Evolutionary conservation across 2,797 vertebrate genomes (phyloP).

Genomic region (Xenentodon cancila): DNA sequence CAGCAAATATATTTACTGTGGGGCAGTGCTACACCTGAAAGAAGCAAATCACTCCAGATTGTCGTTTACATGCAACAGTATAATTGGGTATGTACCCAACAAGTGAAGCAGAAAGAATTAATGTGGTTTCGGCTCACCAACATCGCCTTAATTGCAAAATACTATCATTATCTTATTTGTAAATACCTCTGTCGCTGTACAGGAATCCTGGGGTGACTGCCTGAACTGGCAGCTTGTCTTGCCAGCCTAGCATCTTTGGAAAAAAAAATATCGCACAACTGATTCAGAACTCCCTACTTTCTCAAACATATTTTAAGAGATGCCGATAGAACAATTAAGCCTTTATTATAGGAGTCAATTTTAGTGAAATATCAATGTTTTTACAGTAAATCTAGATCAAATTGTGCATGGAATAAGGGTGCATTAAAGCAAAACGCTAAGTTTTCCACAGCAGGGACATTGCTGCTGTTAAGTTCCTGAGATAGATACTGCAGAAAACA

Average conservation of each 20-base stretch:
- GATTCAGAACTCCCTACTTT: slow-evolving; percentile 16
- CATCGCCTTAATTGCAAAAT: slow-evolving; percentile 32
- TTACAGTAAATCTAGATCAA: not conserved
- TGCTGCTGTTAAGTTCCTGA: slow-evolving; percentile 66
- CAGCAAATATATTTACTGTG: slow-evolving; percentile 22
- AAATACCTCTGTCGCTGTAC: slow-evolving; percentile 53
- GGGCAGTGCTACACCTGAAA: not conserved
- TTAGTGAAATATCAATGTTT: slow-evolving; percentile 2
- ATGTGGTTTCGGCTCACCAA: slow-evolving; percentile 16
- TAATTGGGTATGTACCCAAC: slow-evolving; percentile 25
- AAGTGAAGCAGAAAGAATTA: slow-evolving; percentile 27
- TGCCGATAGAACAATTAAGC: not conserved
- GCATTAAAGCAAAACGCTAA: slow-evolving; percentile 22
- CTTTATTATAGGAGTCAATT: not conserved
- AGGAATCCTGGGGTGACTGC: slow-evolving; percentile 41
- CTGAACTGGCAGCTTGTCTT: slow-evolving; percentile 42
- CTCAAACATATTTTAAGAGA: not conserved
- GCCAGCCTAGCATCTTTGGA: slow-evolving; percentile 33
- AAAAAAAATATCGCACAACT: slow-evolving; percentile 25
- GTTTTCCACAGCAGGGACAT: slow-evolving; percentile 38
- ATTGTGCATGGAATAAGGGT: not conserved
- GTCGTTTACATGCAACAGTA: slow-evolving; percentile 10
- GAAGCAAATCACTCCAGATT: slow-evolving; percentile 4
- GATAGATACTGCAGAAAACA: slow-evolving; percentile 60
- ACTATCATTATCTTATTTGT: slow-evolving; percentile 32